These are phyloP conservation scores for Macrotus californicus DNA, from an alignment of 2,113 vertebrate genomes.

Conservation along the genomic window DNA sequence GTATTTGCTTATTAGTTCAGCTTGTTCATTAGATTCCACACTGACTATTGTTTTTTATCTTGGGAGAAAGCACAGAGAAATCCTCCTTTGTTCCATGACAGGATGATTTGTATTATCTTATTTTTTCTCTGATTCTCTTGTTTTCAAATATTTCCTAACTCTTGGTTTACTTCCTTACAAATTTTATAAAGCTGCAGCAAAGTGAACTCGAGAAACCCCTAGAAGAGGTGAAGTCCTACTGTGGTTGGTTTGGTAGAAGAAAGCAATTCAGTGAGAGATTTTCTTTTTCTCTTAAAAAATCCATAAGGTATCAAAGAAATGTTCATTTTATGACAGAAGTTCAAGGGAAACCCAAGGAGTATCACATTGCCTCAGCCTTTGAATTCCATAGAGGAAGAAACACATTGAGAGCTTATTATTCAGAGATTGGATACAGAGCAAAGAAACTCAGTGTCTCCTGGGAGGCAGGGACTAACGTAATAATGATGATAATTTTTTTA, in stretches of 20 bases:
- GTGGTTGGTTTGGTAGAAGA: constrained; percentile 4
- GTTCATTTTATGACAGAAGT: background rate
- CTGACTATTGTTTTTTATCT: background rate
- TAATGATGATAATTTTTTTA: background rate
- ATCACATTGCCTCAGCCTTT: background rate
- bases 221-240: background rate
- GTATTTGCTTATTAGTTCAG: no score
- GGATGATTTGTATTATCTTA: background rate
- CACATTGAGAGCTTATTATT: background rate
- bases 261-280: background rate
- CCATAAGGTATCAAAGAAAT: background rate
- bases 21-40: no score
- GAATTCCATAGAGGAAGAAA: background rate
- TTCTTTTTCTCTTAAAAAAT: constrained; percentile 34
- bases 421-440: background rate
- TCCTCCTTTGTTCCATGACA: background rate
- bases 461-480: background rate
- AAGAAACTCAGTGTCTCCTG: constrained; percentile 7
- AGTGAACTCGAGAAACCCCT: background rate
- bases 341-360: constrained; percentile 6
- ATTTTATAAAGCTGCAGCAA: background rate
- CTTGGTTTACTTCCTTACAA: background rate
- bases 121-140: background rate
- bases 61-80: background rate
- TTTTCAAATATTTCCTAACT: background rate